Percentiles rank a stretch among this genome's conserved stretches.
phyloP scores from a whole-genome alignment of 2,797 vertebrate species.

The Simalia tracyae region DNA sequence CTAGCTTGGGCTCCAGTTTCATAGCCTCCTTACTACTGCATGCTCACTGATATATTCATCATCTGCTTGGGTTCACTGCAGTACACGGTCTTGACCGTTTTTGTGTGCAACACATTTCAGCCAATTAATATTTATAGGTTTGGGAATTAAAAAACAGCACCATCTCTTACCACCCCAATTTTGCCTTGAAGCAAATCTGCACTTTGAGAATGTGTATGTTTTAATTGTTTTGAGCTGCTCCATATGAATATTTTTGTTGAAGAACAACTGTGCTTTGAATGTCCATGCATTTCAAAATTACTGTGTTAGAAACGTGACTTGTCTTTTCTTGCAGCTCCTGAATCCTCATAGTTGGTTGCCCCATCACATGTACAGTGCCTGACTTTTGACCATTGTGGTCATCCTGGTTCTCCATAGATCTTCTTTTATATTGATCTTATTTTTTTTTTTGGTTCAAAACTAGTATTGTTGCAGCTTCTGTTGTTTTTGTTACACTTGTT shows the following conservation, averaged over 20 bases:
- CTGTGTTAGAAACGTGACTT: slow-evolving; percentile 48
- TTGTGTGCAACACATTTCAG: slow-evolving; percentile 14
- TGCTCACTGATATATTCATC: slow-evolving; percentile 44
- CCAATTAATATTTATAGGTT: slow-evolving; percentile 27
- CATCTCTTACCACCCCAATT: slow-evolving; percentile 23
- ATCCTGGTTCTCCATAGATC: slow-evolving; percentile 48
- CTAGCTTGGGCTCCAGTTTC: slow-evolving; percentile 13
- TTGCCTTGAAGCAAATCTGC: slow-evolving; percentile 53
- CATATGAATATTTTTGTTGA: slow-evolving; percentile 47
- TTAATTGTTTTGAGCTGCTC: slow-evolving; percentile 64
- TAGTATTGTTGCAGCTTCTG: slow-evolving; percentile 42
- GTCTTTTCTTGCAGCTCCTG: slow-evolving; percentile 71
- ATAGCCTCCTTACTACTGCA: slow-evolving; percentile 54
- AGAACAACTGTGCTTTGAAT: slow-evolving; percentile 60
- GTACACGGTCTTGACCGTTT: neutral
- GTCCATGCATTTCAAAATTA: slow-evolving; percentile 50
- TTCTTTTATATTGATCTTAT: slow-evolving; percentile 43
- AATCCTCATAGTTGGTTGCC: slow-evolving; percentile 55
- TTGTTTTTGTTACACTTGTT: slow-evolving; percentile 46
- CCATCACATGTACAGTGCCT: slow-evolving; percentile 63
- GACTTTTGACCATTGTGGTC: slow-evolving; percentile 52
- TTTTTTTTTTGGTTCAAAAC: slow-evolving; percentile 56
- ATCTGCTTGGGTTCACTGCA: slow-evolving; percentile 42
- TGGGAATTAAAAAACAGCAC: slow-evolving; percentile 26
- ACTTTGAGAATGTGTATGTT: slow-evolving; percentile 36